Evolutionary conservation across 2,113 vertebrate species (phyloP), one percentile per base, ranked within the genome.

Genomic region (Anseranas semipalmata): DNA sequence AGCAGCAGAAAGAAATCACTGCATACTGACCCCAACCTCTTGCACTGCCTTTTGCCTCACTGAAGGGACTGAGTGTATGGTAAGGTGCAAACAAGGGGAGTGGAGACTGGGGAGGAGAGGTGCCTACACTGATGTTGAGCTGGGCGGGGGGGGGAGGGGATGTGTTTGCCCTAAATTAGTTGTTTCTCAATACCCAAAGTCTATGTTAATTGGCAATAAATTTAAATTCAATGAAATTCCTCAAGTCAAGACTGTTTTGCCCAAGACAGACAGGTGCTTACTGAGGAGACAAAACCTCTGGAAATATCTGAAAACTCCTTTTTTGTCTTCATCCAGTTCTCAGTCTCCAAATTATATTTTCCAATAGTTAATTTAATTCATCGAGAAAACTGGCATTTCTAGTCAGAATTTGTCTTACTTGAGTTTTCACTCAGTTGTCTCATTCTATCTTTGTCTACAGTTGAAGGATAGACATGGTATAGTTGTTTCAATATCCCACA

Each of bases 391-490:
- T 53, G 12, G 50, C 50, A 81, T 66, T 91, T 60, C 68, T 71
- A 58, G 65, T 60, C 35, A 62, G n/a, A 81, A 39, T 60, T 77
- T 77, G 27, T 43, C 58, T 70, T 48, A 35, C 43, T 15, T 16
- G 20, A 32, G 19, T 15, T 53, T 53, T 39, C 37, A 37, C 24
- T 45, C 2, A 52, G 53, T 73, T 70, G 30, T 37, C 70, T 89
- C 24, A 73, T 56, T 77, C 50, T 52, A 24, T 52, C 35, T 59
- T 67, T 56, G 27, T 52, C 65, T 59, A 28, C 41, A 58, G 33
- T 0, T 59, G 65, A 90, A 87, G 46, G 65, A 86, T 13, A 50
- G 35, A n/a, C 27, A 53, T 0, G 0, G 32, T 4, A 18, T 5
- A 62, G n/a, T 2, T 2, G 1, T 50, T 82, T 55, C 52, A 89